Evolutionary conservation across 2,113 vertebrate species (phyloP).

Genomic region (Sialia sialis): DNA sequence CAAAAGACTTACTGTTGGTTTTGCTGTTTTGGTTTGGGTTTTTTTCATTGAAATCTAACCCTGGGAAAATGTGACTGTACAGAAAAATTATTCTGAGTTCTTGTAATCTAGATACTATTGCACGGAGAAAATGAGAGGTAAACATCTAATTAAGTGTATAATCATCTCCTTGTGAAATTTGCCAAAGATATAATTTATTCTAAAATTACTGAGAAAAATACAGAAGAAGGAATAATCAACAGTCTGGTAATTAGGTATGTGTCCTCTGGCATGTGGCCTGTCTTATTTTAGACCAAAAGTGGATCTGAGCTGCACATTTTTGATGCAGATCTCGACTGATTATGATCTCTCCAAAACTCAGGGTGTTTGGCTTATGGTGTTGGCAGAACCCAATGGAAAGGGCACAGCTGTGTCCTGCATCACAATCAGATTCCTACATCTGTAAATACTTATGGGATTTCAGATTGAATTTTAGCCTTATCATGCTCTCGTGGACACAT

Average conservation of each 20-base stretch:
- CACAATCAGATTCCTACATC: neutral
- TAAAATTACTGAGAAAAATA: constrained; percentile 68
- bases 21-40: neutral
- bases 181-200: constrained; percentile 67
- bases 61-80: constrained; percentile 39
- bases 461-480: neutral
- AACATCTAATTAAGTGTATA: constrained; percentile 67
- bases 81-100: constrained; percentile 46
- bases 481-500: neutral
- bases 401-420: neutral
- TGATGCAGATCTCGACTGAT: constrained; percentile 7
- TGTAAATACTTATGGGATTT: neutral
- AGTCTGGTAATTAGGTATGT: constrained; percentile 64
- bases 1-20: neutral
- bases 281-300: constrained; percentile 15
- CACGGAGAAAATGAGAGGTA: constrained; percentile 40
- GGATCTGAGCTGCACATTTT: neutral
- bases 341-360: neutral
- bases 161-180: constrained; percentile 57
- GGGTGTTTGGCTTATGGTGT: neutral
- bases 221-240: constrained; percentile 64
- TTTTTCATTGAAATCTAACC: constrained; percentile 9
- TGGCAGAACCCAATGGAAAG: neutral
- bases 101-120: constrained; percentile 50
- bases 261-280: neutral